Evolutionary conservation across 2,113 vertebrate genomes (phyloP).

Genomic region (Prionailurus bengalensis): DNA sequence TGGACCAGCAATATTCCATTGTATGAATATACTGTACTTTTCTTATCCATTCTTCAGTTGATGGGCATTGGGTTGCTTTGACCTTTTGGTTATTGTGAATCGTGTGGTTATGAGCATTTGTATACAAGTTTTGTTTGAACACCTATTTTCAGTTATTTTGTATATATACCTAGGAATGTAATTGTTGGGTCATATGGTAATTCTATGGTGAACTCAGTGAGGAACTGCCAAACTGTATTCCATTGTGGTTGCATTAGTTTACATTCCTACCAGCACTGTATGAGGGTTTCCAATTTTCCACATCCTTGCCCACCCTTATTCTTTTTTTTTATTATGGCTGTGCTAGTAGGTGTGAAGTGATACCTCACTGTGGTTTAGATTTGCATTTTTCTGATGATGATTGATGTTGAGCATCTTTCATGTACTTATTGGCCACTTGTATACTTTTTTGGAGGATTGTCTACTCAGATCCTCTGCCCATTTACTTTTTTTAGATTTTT

Average conservation of each 20-base stretch:
- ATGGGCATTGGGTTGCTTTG: background rate
- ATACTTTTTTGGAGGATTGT: background rate
- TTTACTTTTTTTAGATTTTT: background rate
- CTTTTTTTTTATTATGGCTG: background rate
- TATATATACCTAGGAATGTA: background rate
- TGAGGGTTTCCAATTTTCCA: background rate
- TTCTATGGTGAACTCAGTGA: conserved; percentile 14
- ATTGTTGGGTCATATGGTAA: conserved; percentile 5
- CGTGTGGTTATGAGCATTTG: background rate
- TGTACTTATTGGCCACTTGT: background rate
- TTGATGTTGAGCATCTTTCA: background rate
- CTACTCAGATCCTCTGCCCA: background rate
- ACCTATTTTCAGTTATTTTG: conserved; percentile 6
- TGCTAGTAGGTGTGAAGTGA: background rate
- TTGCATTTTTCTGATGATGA: background rate
- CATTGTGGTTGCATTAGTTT: background rate
- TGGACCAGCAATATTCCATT: conserved; percentile 14
- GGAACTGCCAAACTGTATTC: background rate
- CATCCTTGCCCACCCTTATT: background rate
- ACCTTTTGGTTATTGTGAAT: background rate
- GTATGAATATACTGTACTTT: background rate
- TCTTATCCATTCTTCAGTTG: background rate
- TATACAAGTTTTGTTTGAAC: background rate
- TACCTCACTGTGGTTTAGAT: background rate
- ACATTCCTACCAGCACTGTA: background rate